Conservation (phyloP, 2,113 vertebrate genomes). For the Micromys minutus region DNA sequence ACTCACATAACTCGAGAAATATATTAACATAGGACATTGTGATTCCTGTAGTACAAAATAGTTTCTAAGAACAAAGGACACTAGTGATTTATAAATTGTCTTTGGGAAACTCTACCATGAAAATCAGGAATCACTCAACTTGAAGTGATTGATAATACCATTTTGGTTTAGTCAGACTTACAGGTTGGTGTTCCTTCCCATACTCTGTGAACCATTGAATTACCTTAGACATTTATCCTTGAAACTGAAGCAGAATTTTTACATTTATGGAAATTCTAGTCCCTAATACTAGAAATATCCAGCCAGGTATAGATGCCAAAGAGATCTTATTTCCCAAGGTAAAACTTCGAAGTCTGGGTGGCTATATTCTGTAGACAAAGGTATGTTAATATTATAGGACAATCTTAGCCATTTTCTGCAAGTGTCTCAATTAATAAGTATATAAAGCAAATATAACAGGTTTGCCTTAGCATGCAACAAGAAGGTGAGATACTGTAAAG, state of each 20-base stretch:
- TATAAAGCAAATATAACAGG: neutral
- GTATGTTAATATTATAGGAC: neutral
- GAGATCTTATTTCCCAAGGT: neutral
- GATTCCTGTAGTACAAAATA: neutral
- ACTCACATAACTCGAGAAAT: neutral
- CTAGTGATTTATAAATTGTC: neutral
- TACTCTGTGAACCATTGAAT: neutral
- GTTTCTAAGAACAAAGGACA: neutral
- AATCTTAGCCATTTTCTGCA: neutral
- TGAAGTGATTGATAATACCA: neutral
- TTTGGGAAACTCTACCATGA: neutral
- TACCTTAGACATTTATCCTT: neutral
- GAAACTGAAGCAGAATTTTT: neutral
- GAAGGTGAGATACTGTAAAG: neutral
- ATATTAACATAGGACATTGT: neutral
- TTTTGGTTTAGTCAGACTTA: neutral
- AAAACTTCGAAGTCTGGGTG: neutral
- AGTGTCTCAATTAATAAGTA: too few species aligned
- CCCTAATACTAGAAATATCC: neutral
- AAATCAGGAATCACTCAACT: neutral
- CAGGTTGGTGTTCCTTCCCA: neutral
- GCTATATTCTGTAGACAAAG: neutral
- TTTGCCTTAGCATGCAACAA: too few species aligned
- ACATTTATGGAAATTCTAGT: accelerated
- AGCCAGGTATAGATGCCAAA: neutral